These are phyloP conservation scores for Drosophila lacteicornis DNA, from an alignment of 1,140 invertebrate species.

Conservation along the genomic window DNA sequence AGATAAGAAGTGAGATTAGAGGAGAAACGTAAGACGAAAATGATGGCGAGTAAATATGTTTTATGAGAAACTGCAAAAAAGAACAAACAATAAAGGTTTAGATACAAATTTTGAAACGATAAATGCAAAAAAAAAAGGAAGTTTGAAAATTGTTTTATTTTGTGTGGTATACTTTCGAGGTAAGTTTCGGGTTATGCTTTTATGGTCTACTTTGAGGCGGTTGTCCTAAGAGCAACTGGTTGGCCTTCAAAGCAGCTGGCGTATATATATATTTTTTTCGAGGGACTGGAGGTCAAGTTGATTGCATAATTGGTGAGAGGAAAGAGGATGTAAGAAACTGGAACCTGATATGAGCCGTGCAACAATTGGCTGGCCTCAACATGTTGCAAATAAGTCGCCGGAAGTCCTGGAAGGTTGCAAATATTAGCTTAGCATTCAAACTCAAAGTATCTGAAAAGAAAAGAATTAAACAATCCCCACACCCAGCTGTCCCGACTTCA, in stretches of 20 bases:
- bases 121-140: slow-evolving; percentile 67
- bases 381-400: not conserved
- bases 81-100: slow-evolving; percentile 84
- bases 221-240: not conserved
- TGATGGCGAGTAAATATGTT: slow-evolving; percentile 55
- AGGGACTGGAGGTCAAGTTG: slow-evolving; percentile 31
- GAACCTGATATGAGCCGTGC: not conserved
- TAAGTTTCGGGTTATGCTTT: not conserved
- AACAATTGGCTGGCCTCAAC: not conserved
- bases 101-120: slow-evolving; percentile 85
- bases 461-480: not conserved
- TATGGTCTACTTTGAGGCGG: slow-evolving; percentile 3
- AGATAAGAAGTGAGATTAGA: slow-evolving; percentile 29
- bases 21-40: slow-evolving; percentile 12
- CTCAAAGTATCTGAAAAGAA: not conserved
- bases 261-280: slow-evolving; percentile 1
- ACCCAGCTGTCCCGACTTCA: not conserved
- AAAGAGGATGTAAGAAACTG: slow-evolving; percentile 2
- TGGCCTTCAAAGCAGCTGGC: slow-evolving; percentile 36
- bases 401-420: not conserved
- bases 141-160: slow-evolving; percentile 1
- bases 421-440: not conserved
- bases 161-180: slow-evolving; percentile 6
- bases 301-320: slow-evolving; percentile 43
- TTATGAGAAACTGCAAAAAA: slow-evolving; percentile 74